Conservation (phyloP, 2,888 invertebrate species). For the Ashinkailepas kermadecensis region DNA sequence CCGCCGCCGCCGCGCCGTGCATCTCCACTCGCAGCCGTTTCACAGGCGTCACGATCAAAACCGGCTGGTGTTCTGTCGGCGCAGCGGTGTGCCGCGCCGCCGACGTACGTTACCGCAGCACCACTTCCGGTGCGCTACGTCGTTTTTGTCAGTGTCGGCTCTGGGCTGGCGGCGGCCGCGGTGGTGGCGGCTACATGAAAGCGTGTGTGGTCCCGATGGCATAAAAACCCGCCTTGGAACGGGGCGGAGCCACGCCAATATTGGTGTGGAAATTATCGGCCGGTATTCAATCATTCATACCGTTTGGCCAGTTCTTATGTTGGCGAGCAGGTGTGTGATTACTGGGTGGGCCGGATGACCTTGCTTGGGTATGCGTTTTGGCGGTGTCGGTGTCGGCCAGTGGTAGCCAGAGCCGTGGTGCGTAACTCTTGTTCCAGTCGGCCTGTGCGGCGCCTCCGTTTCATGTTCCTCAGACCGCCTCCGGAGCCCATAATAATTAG, state of each 20-base stretch:
- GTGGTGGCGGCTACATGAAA: constrained; percentile 18
- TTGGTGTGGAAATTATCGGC: constrained; percentile 47
- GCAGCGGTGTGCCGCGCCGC: background rate
- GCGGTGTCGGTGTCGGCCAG: no score
- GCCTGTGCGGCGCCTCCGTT: constrained; percentile 35
- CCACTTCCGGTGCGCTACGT: constrained; percentile 20
- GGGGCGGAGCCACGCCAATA: constrained; percentile 45
- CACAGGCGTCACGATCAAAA: constrained; percentile 8
- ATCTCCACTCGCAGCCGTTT: background rate
- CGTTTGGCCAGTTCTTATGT: background rate
- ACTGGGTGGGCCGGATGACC: background rate
- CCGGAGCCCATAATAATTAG: constrained; percentile 19
- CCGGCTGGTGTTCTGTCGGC: background rate
- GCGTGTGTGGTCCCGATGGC: constrained; percentile 23
- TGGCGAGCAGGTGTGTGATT: background rate
- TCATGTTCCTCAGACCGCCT: constrained; percentile 27
- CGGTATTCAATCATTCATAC: constrained; percentile 38
- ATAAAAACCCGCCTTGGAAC: constrained; percentile 24
- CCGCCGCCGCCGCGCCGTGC: no score
- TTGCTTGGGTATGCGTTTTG: no score
- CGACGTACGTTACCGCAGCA: constrained; percentile 24
- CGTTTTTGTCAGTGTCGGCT: constrained; percentile 39
- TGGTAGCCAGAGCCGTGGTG: no score
- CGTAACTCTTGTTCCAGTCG: constrained; percentile 27
- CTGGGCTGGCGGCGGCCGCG: constrained; percentile 21